Percentiles rank a stretch among this genome's conserved stretches.
Conservation (phyloP, 2,797 vertebrate genomes). For the Myotis daubentonii region DNA sequence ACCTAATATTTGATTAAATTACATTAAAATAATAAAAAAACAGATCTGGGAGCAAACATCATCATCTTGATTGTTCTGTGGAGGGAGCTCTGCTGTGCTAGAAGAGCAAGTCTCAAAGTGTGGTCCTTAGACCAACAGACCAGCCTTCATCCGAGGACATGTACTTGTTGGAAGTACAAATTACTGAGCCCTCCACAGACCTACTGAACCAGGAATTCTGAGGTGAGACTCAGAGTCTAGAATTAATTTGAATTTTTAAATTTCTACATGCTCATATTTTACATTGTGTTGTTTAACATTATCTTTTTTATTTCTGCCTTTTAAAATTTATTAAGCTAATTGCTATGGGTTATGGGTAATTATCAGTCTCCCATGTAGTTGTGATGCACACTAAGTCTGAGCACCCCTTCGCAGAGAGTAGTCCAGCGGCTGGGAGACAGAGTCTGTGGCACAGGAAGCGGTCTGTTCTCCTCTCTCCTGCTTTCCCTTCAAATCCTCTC, state of each 20-base stretch:
- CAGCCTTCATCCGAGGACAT: neutral
- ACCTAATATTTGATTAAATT: neutral
- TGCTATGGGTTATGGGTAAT: neutral
- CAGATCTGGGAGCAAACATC: neutral
- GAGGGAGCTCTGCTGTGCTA: fast-evolving
- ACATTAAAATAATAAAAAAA: neutral
- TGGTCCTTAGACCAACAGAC: neutral
- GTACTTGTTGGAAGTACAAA: neutral
- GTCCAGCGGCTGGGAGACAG: neutral
- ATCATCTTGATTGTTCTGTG: neutral
- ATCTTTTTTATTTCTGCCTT: neutral
- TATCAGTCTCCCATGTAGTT: neutral
- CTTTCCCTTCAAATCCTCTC: neutral
- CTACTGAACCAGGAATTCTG: neutral
- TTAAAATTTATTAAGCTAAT: neutral
- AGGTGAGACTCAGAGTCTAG: neutral
- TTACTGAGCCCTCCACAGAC: neutral
- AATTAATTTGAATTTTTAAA: neutral
- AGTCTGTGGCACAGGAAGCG: neutral
- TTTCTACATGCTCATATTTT: neutral
- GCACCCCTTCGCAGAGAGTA: neutral
- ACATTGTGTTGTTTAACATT: neutral
- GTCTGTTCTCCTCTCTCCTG: neutral
- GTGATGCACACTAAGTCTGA: neutral
- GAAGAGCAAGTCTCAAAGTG: neutral